These are phyloP conservation scores for Idaea biselata DNA, from an alignment of 2,888 invertebrate species.

Conservation along the genomic window DNA sequence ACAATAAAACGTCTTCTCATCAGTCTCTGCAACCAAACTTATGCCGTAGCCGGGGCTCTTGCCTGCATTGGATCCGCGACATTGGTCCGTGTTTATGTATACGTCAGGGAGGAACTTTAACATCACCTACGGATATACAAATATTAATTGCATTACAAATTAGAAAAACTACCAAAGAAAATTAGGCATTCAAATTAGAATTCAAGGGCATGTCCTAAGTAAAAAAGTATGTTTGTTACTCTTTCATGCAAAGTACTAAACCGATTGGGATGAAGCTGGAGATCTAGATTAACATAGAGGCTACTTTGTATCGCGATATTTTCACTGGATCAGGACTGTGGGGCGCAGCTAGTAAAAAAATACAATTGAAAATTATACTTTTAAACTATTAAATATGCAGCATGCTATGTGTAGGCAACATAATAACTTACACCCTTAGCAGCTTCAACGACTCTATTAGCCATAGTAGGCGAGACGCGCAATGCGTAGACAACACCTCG, in stretches of 20 bases:
- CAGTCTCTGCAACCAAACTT: slow-evolving; percentile 94
- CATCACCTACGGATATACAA: slow-evolving; percentile 78
- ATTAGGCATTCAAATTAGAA: neutral
- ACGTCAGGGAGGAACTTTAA: slow-evolving; percentile 96
- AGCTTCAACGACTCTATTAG: slow-evolving; percentile 95
- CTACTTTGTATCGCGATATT: too few species aligned
- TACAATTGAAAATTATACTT: too few species aligned
- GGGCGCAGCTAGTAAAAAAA: too few species aligned
- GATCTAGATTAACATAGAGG: too few species aligned
- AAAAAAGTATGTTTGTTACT: too few species aligned
- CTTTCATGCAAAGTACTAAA: too few species aligned
- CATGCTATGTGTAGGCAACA: neutral
- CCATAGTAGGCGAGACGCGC: slow-evolving; percentile 95
- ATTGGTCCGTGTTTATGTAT: slow-evolving; percentile 96
- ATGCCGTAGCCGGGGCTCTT: slow-evolving; percentile 96
- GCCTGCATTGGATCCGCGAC: slow-evolving; percentile 92
- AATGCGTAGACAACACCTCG: slow-evolving; percentile 94
- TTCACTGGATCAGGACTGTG: too few species aligned
- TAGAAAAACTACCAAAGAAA: neutral
- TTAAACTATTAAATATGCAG: too few species aligned
- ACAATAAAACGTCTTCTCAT: slow-evolving; percentile 87
- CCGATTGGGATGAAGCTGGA: too few species aligned
- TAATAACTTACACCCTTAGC: slow-evolving; percentile 86
- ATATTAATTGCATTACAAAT: neutral
- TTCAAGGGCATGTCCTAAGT: too few species aligned